Conservation (phyloP, 2,797 vertebrate genomes). For the Danio aesculapii region DNA sequence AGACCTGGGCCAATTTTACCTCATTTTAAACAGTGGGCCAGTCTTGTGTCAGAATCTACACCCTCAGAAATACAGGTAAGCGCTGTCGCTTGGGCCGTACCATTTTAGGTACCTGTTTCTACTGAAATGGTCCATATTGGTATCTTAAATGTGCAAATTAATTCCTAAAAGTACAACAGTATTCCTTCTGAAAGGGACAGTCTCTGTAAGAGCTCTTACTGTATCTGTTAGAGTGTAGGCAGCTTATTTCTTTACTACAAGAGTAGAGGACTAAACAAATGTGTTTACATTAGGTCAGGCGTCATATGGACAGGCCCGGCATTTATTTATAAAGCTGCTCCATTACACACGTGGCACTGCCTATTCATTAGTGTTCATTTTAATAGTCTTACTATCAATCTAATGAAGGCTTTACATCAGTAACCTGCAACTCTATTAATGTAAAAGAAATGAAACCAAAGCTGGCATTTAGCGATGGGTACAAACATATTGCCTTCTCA, state of each 20-base stretch:
- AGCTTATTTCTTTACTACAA: not conserved
- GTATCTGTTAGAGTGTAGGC: too few species aligned
- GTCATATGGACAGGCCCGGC: not conserved
- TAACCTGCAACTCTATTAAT: slow-evolving; percentile 1
- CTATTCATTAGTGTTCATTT: not conserved
- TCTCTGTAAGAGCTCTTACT: too few species aligned
- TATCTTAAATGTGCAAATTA: too few species aligned
- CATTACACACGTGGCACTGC: too few species aligned
- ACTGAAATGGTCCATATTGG: too few species aligned
- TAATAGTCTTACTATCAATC: slow-evolving; percentile 5
- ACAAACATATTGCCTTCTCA: slow-evolving; percentile 24
- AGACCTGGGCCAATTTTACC: slow-evolving; percentile 39
- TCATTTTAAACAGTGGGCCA: slow-evolving; percentile 26
- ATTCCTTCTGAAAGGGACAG: too few species aligned
- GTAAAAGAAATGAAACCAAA: slow-evolving; percentile 35
- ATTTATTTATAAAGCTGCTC: not conserved
- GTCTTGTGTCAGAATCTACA: slow-evolving; percentile 6
- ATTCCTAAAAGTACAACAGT: too few species aligned
- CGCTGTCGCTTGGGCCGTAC: too few species aligned
- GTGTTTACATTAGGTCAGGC: not conserved
- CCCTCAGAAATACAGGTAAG: too few species aligned
- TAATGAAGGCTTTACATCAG: slow-evolving; percentile 10
- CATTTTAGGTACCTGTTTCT: too few species aligned
- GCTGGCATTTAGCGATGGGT: slow-evolving; percentile 33
- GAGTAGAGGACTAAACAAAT: not conserved